Conservation (phyloP, 1,140 invertebrate genomes). For the Drosophila kepulauana region DNA sequence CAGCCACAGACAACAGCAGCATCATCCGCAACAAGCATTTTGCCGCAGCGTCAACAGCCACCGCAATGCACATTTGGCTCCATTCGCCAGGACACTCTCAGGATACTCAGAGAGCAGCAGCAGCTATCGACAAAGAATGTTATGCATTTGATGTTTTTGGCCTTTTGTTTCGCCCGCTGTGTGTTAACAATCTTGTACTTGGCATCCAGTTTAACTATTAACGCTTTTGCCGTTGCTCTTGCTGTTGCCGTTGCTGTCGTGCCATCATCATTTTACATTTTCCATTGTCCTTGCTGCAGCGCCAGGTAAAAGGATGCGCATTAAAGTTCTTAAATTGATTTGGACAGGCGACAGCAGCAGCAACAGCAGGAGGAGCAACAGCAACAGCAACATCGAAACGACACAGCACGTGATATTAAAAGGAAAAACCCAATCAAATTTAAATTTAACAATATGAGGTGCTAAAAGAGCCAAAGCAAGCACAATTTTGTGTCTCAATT, state of each 20-base stretch:
- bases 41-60: slow-evolving; percentile 37
- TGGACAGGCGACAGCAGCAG: slow-evolving; percentile 22
- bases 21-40: slow-evolving; percentile 8
- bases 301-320: slow-evolving; percentile 69
- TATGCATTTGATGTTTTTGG: slow-evolving; percentile 68
- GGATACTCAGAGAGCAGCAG: slow-evolving; percentile 6
- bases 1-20: slow-evolving; percentile 8
- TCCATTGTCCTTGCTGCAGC: slow-evolving; percentile 58
- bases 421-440: slow-evolving; percentile 72
- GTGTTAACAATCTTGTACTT: slow-evolving; percentile 73
- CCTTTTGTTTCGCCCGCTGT: slow-evolving; percentile 57
- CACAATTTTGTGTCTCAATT: slow-evolving; percentile 21
- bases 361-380: neutral
- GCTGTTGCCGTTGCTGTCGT: slow-evolving; percentile 19
- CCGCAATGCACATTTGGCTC: slow-evolving; percentile 42
- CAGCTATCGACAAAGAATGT: slow-evolving; percentile 49
- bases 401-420: slow-evolving; percentile 48
- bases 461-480: slow-evolving; percentile 3
- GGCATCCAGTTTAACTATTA: slow-evolving; percentile 58
- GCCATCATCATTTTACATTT: slow-evolving; percentile 55
- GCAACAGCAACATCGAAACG: slow-evolving; percentile 4
- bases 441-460: slow-evolving; percentile 46
- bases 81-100: neutral
- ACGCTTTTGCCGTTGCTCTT: slow-evolving; percentile 27
- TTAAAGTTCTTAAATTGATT: slow-evolving; percentile 74